Evolutionary conservation across 2,888 invertebrate species (phyloP).

Genomic region (Acleris sparsana): DNA sequence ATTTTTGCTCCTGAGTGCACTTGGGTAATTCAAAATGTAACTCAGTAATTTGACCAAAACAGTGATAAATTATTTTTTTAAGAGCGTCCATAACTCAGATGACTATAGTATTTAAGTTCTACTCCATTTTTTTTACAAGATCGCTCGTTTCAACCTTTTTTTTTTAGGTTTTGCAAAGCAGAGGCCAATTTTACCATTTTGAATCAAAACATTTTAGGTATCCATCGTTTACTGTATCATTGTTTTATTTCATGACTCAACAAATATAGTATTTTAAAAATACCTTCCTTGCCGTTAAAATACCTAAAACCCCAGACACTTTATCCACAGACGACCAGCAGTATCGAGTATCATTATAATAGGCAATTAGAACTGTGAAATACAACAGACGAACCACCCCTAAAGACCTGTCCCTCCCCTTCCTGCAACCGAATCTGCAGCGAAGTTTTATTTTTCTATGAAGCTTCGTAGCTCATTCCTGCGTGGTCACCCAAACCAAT

Average conservation of each 20-base stretch:
- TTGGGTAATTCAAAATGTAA: too few relatives aligned
- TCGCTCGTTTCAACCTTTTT: too few relatives aligned
- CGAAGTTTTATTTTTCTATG: constrained; percentile 34
- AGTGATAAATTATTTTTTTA: too few relatives aligned
- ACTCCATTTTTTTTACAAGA: too few relatives aligned
- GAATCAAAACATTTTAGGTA: too few relatives aligned
- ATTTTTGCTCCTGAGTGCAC: too few relatives aligned
- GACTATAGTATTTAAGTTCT: too few relatives aligned
- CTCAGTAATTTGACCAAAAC: too few relatives aligned
- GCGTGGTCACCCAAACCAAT: constrained; percentile 44
- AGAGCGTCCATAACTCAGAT: too few relatives aligned
- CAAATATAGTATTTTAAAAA: neutral
- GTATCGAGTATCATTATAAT: constrained; percentile 81
- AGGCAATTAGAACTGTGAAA: constrained; percentile 77
- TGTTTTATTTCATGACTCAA: neutral
- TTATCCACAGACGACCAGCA: constrained; percentile 47
- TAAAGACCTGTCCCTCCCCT: constrained; percentile 42
- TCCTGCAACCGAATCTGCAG: constrained; percentile 36
- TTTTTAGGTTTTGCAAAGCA: too few relatives aligned
- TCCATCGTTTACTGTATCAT: neutral
- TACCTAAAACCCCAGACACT: constrained; percentile 27
- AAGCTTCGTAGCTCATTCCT: constrained; percentile 42
- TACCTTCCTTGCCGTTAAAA: constrained; percentile 24
- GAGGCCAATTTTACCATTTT: too few relatives aligned
- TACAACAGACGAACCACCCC: constrained; percentile 50